Evolutionary conservation across 2,113 vertebrate species (phyloP).

Genomic region (Columba livia): DNA sequence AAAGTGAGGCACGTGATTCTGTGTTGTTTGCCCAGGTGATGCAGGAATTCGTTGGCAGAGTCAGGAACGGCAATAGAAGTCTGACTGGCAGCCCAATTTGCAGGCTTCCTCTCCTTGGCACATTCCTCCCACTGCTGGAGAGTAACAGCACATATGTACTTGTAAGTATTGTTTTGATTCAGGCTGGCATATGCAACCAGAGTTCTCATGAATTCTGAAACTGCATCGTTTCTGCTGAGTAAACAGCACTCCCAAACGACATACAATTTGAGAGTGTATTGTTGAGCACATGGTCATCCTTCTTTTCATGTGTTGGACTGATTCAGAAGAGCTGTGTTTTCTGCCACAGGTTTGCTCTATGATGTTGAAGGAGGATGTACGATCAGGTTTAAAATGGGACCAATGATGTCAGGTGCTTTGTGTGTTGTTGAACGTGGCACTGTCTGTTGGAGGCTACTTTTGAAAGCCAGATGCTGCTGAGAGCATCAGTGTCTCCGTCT

Average conservation of each 20-base stretch:
- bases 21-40: background rate
- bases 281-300: background rate
- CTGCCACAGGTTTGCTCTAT: background rate
- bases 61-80: background rate
- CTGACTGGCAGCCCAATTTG: background rate
- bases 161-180: background rate
- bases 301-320: background rate
- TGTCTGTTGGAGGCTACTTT: accelerated
- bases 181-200: background rate
- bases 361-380: background rate
- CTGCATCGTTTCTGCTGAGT: background rate
- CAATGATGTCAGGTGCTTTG: background rate
- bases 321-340: background rate
- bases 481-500: background rate
- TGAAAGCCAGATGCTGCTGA: background rate
- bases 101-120: background rate
- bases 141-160: background rate
- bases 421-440: background rate
- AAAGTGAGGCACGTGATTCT: background rate
- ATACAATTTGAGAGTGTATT: background rate
- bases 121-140: background rate
- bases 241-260: background rate
- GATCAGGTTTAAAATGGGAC: background rate
- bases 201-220: background rate
- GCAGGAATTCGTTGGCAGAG: background rate